A percentile compares a stretch with the other conserved stretches of the same genome.
Evolutionary conservation across 2,797 vertebrate species (phyloP).

Genomic region (Lacerta viridis): DNA sequence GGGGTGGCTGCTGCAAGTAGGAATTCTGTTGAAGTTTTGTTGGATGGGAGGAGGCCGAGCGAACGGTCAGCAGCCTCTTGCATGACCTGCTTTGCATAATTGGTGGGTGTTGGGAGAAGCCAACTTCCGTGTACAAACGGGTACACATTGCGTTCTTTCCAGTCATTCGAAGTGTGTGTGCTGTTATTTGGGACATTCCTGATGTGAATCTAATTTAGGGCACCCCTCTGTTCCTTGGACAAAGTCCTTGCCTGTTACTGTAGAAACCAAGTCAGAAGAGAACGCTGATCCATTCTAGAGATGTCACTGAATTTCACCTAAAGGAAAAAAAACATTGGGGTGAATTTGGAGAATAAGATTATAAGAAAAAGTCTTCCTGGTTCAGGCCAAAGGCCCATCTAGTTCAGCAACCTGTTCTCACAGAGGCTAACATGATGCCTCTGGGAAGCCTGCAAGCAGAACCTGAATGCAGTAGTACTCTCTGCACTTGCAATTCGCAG

Average conservation of each 20-base stretch:
- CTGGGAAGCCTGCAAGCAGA: too few relatives aligned
- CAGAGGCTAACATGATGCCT: too few relatives aligned
- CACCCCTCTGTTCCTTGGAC: not conserved
- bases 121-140: too few relatives aligned
- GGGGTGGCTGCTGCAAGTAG: not conserved
- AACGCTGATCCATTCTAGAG: not conserved
- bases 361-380: too few relatives aligned
- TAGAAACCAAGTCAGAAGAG: not conserved
- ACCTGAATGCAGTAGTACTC: too few relatives aligned
- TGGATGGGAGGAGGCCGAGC: not conserved
- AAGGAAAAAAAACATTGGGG: not conserved
- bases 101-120: not conserved
- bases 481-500: too few relatives aligned
- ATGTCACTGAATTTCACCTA: not conserved
- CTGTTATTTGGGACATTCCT: not conserved
- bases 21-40: not conserved
- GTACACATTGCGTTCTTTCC: not conserved
- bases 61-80: not conserved
- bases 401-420: too few relatives aligned
- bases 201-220: not conserved
- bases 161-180: not conserved
- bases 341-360: not conserved
- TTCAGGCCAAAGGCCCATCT: too few relatives aligned
- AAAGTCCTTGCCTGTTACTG: too few relatives aligned
- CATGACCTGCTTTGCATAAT: not conserved